Percentiles rank a stretch among this genome's conserved stretches.
Conservation (phyloP, 2,797 vertebrate genomes). For the Pyrocephalus nanus region DNA sequence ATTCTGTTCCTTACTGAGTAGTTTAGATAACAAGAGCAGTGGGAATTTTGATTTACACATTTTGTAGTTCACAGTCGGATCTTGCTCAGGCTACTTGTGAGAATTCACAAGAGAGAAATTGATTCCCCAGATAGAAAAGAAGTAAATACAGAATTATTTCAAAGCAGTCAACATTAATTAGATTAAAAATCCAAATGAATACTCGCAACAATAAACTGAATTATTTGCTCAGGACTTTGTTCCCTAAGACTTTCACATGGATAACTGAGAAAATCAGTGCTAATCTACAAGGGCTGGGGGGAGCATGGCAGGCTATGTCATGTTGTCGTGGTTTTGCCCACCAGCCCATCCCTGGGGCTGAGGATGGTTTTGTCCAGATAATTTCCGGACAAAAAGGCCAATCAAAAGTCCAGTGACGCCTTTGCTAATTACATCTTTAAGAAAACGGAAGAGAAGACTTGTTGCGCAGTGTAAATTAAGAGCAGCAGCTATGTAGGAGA, state of each 20-base stretch:
- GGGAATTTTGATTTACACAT: conserved; percentile 5
- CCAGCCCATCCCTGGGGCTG: too few relatives aligned
- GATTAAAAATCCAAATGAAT: background rate
- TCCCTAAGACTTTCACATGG: background rate
- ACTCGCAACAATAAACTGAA: background rate
- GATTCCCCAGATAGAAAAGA: background rate
- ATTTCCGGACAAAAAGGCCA: too few relatives aligned
- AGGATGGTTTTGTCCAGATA: too few relatives aligned
- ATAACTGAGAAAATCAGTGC: background rate
- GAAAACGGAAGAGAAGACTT: too few relatives aligned
- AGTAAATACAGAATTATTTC: conserved; percentile 8
- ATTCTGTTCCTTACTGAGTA: background rate
- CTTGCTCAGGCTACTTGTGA: background rate
- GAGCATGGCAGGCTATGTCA: background rate
- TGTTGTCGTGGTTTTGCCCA: too few relatives aligned
- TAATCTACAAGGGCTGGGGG: background rate
- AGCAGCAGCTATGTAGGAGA: too few relatives aligned
- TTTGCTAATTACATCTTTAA: too few relatives aligned
- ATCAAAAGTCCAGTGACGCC: too few relatives aligned
- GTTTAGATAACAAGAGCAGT: background rate
- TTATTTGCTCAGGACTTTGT: background rate
- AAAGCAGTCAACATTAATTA: background rate
- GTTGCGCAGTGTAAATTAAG: too few relatives aligned
- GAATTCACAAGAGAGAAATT: background rate
- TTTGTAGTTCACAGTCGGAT: background rate